Evolutionary conservation across 2,797 vertebrate species (phyloP).

Genomic region (Somateria mollissima): DNA sequence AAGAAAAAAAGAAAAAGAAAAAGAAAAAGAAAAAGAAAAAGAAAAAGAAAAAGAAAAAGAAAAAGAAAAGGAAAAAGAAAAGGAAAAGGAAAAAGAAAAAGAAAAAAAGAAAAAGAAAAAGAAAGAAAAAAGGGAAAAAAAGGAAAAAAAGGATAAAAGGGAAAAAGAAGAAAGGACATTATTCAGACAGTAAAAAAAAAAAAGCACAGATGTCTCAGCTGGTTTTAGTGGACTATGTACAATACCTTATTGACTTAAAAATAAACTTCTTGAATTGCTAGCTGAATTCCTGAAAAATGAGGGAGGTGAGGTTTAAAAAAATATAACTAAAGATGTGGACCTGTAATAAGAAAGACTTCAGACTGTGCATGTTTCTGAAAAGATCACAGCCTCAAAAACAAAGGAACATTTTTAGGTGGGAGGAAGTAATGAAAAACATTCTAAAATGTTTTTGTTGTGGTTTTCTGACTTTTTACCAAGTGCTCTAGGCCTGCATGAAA

Average conservation of each 20-base stretch:
- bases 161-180: not conserved
- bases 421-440: conserved; percentile 41
- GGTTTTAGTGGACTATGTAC: not conserved
- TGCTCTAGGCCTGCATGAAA: not conserved
- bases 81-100: conserved; percentile 4
- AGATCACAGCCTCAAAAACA: not conserved
- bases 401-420: conserved; percentile 26
- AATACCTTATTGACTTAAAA: not conserved
- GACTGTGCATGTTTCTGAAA: not conserved
- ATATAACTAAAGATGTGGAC: not conserved
- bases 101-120: not conserved
- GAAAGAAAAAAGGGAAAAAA: not conserved
- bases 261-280: not conserved
- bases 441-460: conserved; percentile 35
- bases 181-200: not conserved
- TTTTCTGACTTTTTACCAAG: conserved; percentile 47
- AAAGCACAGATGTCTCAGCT: not conserved
- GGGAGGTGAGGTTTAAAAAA: not conserved
- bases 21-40: not conserved
- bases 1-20: not conserved
- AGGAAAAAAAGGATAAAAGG: not conserved
- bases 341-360: not conserved
- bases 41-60: not conserved
- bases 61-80: not conserved
- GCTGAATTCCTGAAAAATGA: not conserved